phyloP scores from a whole-genome alignment of 2,888 invertebrate genomes.

The Gortyna flavago region DNA sequence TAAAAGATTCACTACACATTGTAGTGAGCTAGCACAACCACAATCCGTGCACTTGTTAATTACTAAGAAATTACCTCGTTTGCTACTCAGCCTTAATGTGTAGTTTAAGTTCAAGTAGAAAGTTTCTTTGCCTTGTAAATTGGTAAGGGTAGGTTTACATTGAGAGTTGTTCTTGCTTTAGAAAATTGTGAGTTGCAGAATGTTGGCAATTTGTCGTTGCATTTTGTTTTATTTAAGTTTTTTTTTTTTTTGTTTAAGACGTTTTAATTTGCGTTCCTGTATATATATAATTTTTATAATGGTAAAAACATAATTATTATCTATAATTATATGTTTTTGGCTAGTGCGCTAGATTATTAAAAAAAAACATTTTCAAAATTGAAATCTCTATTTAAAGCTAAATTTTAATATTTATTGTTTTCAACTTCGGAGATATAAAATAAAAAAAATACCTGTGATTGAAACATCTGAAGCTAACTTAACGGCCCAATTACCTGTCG shows the following conservation, averaged over 20 bases:
- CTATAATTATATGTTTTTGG: neutral
- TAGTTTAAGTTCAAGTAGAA: slow-evolving; percentile 58
- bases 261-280: neutral
- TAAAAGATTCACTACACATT: slow-evolving; percentile 30
- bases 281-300: neutral
- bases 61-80: slow-evolving; percentile 67
- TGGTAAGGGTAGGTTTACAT: slow-evolving; percentile 35
- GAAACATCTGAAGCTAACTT: slow-evolving; percentile 39
- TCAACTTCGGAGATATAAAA: neutral
- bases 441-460: neutral
- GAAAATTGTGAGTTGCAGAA: neutral
- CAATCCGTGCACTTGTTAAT: slow-evolving; percentile 69
- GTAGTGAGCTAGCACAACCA: neutral
- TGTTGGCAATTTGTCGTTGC: neutral
- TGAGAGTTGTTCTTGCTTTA: neutral
- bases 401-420: neutral
- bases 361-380: neutral
- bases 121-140: slow-evolving; percentile 57
- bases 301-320: neutral
- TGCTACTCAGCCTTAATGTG: slow-evolving; percentile 51
- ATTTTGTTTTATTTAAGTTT: neutral
- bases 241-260: too few relatives aligned
- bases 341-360: too few relatives aligned
- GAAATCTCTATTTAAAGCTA: too few relatives aligned
- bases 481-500: slow-evolving; percentile 48